Evolutionary conservation across 2,888 invertebrate species (phyloP).

Genomic region (Limnephilus rhombicus): DNA sequence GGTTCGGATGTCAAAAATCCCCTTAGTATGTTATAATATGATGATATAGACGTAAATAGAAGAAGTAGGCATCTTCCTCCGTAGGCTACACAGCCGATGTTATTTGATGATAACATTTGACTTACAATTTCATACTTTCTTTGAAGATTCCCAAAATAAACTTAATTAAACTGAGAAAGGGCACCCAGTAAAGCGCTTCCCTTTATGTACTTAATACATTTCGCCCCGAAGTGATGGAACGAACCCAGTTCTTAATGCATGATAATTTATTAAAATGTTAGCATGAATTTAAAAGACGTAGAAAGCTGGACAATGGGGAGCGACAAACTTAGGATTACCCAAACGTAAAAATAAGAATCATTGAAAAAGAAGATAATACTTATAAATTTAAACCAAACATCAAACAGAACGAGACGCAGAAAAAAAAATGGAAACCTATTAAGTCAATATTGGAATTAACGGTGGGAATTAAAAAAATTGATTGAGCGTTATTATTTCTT

Average conservation of each 20-base stretch:
- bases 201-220: not conserved
- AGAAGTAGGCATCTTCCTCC: not conserved
- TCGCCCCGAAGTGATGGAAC: not conserved
- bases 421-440: too few species aligned
- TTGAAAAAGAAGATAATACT: too few species aligned
- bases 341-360: too few species aligned
- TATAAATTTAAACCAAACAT: too few species aligned
- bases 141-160: not conserved
- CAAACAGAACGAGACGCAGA: too few species aligned
- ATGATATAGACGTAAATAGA: not conserved
- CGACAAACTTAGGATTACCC: too few species aligned
- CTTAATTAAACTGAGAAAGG: not conserved
- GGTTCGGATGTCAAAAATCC: too few species aligned
- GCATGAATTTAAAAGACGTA: not conserved
- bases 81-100: not conserved
- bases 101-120: not conserved
- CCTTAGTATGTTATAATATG: not conserved
- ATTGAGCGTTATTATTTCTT: too few species aligned
- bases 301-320: too few species aligned
- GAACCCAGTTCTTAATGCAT: not conserved
- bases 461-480: too few species aligned
- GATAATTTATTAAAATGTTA: not conserved
- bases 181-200: not conserved
- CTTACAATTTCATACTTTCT: not conserved
- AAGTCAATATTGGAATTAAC: too few species aligned